Evolutionary conservation across 2,113 vertebrate genomes (phyloP).

Genomic region (Hirundichthys speculiger): DNA sequence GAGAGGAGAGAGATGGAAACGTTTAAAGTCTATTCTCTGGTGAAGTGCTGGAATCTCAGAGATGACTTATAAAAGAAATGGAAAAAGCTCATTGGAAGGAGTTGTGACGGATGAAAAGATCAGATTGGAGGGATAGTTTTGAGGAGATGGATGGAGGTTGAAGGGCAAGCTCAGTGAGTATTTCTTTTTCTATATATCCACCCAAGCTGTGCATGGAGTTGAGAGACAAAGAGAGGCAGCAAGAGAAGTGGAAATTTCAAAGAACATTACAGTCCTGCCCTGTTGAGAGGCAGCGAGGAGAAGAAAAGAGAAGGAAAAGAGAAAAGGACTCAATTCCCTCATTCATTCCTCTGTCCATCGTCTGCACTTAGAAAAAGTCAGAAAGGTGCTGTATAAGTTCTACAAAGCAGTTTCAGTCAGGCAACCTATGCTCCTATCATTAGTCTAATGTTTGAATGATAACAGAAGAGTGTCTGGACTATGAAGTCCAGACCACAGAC

Average conservation of each 20-base stretch:
- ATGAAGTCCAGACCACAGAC: too few species aligned
- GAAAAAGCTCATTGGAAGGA: too few species aligned
- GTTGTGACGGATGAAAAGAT: background rate
- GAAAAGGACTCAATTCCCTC: background rate
- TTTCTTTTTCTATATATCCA: constrained; percentile 23
- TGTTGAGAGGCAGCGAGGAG: constrained; percentile 30
- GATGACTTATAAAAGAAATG: background rate
- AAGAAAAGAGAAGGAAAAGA: constrained; percentile 5
- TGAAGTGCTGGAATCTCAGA: background rate
- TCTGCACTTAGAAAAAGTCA: too few species aligned
- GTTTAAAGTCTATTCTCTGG: constrained; percentile 13
- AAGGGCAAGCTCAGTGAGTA: constrained; percentile 31
- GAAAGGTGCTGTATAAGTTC: too few species aligned
- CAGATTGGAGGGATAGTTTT: background rate
- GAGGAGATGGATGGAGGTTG: constrained; percentile 16
- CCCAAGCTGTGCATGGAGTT: constrained; percentile 50
- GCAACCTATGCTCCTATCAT: too few species aligned
- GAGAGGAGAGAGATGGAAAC: constrained; percentile 6
- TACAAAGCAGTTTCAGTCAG: too few species aligned
- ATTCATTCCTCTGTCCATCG: constrained; percentile 17
- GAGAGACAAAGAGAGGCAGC: constrained; percentile 1
- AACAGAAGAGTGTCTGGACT: too few species aligned
- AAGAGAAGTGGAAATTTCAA: constrained; percentile 40
- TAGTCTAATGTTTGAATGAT: too few species aligned
- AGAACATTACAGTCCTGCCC: constrained; percentile 35